Percentiles rank a stretch among this genome's conserved stretches.
phyloP scores from a whole-genome alignment of 2,888 invertebrate species.

The Lottia scabra region DNA sequence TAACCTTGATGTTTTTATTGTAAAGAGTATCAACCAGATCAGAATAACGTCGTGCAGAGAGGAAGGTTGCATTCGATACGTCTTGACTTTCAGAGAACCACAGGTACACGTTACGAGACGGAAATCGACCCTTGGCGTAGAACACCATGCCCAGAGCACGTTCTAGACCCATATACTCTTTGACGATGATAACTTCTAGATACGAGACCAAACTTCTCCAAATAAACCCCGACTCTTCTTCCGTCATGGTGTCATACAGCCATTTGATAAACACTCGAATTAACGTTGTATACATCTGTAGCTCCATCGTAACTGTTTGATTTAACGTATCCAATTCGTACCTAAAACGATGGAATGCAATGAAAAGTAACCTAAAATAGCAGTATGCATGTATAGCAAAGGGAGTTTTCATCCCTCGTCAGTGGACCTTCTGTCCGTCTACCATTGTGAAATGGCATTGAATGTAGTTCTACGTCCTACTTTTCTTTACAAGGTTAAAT shows the following conservation, averaged over 20 bases:
- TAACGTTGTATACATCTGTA: constrained; percentile 50
- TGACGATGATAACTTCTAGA: constrained; percentile 51
- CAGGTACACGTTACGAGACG: constrained; percentile 46
- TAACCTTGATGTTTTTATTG: constrained; percentile 26
- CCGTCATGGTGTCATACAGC: constrained; percentile 67
- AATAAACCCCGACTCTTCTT: constrained; percentile 43
- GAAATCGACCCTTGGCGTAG: constrained; percentile 50
- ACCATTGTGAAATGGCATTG: too few species aligned
- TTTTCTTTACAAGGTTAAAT: too few species aligned
- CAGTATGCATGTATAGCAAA: too few species aligned
- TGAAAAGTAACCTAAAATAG: too few species aligned
- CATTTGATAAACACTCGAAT: constrained; percentile 52
- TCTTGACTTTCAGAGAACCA: constrained; percentile 54
- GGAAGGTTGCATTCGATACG: constrained; percentile 49
- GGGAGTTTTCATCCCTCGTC: too few species aligned
- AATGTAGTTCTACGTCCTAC: too few species aligned
- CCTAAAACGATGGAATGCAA: too few species aligned
- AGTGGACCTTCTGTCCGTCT: too few species aligned
- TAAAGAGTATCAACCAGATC: constrained; percentile 46
- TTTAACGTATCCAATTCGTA: constrained; percentile 50
- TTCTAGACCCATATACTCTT: constrained; percentile 53
- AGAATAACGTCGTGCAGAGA: constrained; percentile 49
- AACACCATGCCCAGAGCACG: constrained; percentile 51
- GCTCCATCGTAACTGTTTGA: constrained; percentile 47
- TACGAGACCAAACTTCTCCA: constrained; percentile 58